Conservation (phyloP, 1,140 invertebrate species). For the Drosophila grimshawi region DNA sequence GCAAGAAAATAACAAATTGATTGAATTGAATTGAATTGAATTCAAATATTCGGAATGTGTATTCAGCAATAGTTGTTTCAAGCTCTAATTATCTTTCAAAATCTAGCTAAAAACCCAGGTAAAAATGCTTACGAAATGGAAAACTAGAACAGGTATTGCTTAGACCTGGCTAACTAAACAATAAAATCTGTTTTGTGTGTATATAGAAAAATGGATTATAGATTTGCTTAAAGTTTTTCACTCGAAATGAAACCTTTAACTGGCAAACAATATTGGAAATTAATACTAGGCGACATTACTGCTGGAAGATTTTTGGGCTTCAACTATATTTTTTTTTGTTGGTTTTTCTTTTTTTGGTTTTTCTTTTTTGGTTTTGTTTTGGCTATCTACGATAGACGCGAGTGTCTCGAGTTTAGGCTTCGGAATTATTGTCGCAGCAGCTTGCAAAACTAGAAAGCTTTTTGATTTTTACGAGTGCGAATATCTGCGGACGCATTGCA, state of each 20-base stretch:
- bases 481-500: constrained; percentile 30
- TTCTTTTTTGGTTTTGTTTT: constrained; percentile 43
- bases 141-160: too few relatives aligned
- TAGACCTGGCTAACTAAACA: too few relatives aligned
- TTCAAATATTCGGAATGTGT: too few relatives aligned
- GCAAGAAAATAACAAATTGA: background rate
- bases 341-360: constrained; percentile 27
- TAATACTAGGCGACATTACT: too few relatives aligned
- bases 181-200: too few relatives aligned
- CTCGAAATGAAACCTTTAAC: constrained; percentile 12
- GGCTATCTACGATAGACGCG: constrained; percentile 77
- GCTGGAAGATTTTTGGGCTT: background rate
- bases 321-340: constrained; percentile 6
- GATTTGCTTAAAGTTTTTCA: too few relatives aligned
- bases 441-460: constrained; percentile 58
- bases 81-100: too few relatives aligned
- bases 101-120: too few relatives aligned
- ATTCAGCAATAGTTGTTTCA: too few relatives aligned
- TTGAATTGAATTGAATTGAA: background rate
- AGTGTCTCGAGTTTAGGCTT: constrained; percentile 68
- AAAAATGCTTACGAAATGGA: too few relatives aligned
- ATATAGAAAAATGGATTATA: too few relatives aligned
- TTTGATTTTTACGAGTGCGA: constrained; percentile 42
- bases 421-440: constrained; percentile 79
- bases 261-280: background rate